Evolutionary conservation across 2,797 vertebrate species (phyloP).

Genomic region (Mormyrops boulengeri): DNA sequence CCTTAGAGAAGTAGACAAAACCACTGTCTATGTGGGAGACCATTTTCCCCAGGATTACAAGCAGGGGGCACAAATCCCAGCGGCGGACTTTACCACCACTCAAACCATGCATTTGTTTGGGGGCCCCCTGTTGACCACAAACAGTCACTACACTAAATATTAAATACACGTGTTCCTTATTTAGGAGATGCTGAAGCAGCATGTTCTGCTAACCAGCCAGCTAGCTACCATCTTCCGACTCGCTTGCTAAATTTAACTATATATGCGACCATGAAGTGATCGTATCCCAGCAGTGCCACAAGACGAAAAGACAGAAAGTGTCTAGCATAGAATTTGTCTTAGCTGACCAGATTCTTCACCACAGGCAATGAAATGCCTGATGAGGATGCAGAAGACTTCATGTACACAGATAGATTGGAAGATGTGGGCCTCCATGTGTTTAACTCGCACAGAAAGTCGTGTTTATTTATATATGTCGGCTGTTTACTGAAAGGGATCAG

Average conservation of each 20-base stretch:
- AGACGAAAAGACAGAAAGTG: neutral
- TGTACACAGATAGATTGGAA: neutral
- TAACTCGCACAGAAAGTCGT: neutral
- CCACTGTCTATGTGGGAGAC: neutral
- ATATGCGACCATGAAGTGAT: neutral
- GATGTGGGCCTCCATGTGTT: neutral
- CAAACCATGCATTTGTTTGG: neutral
- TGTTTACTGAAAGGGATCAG: neutral
- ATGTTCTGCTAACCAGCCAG: neutral
- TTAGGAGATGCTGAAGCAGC: neutral
- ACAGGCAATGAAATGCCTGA: neutral
- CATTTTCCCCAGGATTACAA: neutral
- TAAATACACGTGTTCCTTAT: neutral
- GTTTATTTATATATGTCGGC: neutral
- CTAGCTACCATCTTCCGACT: neutral
- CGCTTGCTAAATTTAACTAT: neutral
- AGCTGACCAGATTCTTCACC: neutral
- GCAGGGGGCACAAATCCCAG: neutral
- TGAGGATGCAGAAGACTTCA: neutral
- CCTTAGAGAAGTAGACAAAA: neutral
- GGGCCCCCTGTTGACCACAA: neutral
- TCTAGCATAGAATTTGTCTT: neutral
- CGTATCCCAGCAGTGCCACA: neutral
- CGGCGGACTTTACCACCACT: neutral
- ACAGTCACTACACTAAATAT: neutral